Conservation (phyloP, 1,140 invertebrate species). For the Ips typographus region DNA sequence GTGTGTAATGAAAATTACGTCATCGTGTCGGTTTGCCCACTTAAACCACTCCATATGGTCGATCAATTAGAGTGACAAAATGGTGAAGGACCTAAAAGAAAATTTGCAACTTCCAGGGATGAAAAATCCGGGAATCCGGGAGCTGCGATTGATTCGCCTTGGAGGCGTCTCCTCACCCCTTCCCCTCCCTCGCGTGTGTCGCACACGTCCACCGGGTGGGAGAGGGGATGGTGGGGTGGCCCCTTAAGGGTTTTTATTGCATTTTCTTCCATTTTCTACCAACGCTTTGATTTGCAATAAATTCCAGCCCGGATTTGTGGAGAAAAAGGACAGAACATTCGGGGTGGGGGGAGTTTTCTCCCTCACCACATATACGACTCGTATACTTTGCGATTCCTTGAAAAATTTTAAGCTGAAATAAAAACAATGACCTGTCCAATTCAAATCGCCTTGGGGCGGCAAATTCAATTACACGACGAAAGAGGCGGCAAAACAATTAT, state of each 20-base stretch:
- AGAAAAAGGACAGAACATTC: not conserved
- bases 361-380: too few species aligned
- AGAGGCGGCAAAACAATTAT: conserved; percentile 31
- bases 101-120: not conserved
- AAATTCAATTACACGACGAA: conserved; percentile 31
- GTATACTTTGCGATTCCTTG: too few species aligned
- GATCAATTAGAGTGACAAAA: not conserved
- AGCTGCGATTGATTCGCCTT: conserved; percentile 19
- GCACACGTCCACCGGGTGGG: conserved; percentile 17
- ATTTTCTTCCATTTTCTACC: conserved; percentile 22
- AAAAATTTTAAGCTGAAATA: not conserved
- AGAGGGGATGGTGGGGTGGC: not conserved
- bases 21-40: conserved; percentile 5
- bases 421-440: conserved; percentile 10
- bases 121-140: conserved; percentile 19
- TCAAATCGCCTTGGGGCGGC: not conserved
- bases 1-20: conserved; percentile 20
- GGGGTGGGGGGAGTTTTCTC: not conserved
- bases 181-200: conserved; percentile 21
- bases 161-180: not conserved
- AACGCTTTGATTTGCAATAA: conserved; percentile 32
- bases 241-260: not conserved
- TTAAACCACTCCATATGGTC: conserved; percentile 10
- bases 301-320: not conserved
- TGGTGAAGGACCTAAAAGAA: too few species aligned